Evolutionary conservation across 2,113 vertebrate genomes (phyloP).

Genomic region (Dicaeum eximium): DNA sequence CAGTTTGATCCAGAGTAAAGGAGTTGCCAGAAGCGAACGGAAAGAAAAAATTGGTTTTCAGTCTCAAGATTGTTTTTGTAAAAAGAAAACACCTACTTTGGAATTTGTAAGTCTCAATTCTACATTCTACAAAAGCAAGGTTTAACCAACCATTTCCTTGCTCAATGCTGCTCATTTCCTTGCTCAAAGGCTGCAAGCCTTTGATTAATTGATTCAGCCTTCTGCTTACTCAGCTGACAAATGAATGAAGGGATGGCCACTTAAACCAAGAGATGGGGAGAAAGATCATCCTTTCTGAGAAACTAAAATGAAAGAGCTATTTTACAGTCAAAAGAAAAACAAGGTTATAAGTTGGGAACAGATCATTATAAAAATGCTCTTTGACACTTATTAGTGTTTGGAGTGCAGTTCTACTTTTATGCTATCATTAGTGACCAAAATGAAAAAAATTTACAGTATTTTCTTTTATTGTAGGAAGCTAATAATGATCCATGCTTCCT

Average conservation of each 20-base stretch:
- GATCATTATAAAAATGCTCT: background rate
- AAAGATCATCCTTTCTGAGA: background rate
- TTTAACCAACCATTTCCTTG: background rate
- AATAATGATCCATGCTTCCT: background rate
- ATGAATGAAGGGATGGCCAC: background rate
- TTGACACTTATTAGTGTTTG: background rate
- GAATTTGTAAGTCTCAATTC: background rate
- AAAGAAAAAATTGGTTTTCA: background rate
- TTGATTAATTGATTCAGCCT: conserved; percentile 37
- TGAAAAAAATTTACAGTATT: fast-evolving
- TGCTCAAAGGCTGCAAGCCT: background rate
- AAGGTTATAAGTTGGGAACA: background rate
- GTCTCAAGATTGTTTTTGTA: background rate
- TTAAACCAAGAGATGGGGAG: background rate
- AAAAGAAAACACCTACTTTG: background rate
- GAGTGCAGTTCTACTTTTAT: background rate
- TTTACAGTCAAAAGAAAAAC: background rate
- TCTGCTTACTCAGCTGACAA: background rate
- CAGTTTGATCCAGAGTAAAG: background rate
- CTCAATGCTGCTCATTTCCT: background rate
- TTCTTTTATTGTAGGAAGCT: background rate
- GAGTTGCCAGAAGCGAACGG: background rate
- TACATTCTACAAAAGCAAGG: background rate
- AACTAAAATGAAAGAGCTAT: background rate
- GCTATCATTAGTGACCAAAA: background rate